Evolutionary conservation across 2,113 vertebrate species (phyloP).

Genomic region (Alouatta palliata): DNA sequence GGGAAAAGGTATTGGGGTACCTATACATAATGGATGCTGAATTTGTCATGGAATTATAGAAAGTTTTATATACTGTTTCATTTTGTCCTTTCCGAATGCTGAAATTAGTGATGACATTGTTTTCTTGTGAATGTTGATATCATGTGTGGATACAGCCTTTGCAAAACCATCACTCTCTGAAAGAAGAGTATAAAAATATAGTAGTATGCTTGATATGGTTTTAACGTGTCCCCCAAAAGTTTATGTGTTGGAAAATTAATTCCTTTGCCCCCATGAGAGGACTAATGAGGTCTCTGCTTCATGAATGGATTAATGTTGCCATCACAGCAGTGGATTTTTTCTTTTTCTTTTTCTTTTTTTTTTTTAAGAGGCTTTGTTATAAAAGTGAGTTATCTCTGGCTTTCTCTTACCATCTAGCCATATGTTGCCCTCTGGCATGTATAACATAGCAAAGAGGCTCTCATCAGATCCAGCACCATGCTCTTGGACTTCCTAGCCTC

Average conservation of each 20-base stretch:
- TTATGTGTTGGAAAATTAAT: not conserved
- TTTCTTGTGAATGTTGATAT: not conserved
- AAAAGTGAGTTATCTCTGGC: not conserved
- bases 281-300: not conserved
- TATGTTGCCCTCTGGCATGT: not conserved
- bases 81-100: slow-evolving; percentile 20
- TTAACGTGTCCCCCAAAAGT: not conserved
- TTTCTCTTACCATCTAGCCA: not conserved
- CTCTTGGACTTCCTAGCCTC: not conserved
- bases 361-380: not conserved
- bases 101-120: not conserved
- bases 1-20: not conserved
- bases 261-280: not conserved
- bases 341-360: not conserved
- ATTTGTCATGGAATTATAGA: not conserved
- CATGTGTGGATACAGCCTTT: not conserved
- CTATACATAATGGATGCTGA: not conserved
- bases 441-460: not conserved
- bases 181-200: not conserved
- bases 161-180: not conserved
- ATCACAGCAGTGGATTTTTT: not conserved
- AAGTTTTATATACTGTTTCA: not conserved
- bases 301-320: not conserved
- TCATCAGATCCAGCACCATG: not conserved
- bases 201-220: not conserved